Percentiles rank a stretch among this genome's conserved stretches.
Evolutionary conservation across 2,797 vertebrate genomes (phyloP).

Genomic region (Danio jaintianensis): DNA sequence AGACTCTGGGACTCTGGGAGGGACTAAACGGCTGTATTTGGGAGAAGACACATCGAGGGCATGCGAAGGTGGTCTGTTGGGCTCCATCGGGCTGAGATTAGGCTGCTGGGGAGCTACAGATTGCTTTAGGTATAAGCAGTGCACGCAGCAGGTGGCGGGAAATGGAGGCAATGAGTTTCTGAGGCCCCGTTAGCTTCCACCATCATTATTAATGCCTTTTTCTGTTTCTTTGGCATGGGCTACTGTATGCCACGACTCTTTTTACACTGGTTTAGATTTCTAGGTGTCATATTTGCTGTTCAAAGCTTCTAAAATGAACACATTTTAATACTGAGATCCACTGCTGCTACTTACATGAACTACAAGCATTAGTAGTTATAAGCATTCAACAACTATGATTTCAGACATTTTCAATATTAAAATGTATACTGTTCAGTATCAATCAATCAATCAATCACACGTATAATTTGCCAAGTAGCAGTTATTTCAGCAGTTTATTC

Average conservation of each 20-base stretch:
- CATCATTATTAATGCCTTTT: conserved; percentile 31
- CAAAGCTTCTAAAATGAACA: too few species aligned
- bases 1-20: conserved; percentile 10
- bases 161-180: conserved; percentile 39
- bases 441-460: too few species aligned
- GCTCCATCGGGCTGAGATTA: conserved; percentile 36
- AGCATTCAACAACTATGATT: too few species aligned
- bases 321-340: too few species aligned
- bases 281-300: too few species aligned
- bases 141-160: not conserved
- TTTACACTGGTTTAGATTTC: not conserved
- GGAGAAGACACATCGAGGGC: conserved; percentile 30
- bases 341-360: too few species aligned
- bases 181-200: conserved; percentile 5
- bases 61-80: conserved; percentile 35
- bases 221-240: conserved; percentile 12
- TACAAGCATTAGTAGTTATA: too few species aligned
- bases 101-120: conserved; percentile 41
- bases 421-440: too few species aligned
- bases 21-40: conserved; percentile 29
- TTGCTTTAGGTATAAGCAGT: conserved; percentile 42
- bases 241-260: not conserved
- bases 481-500: too few species aligned
- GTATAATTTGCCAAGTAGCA: too few species aligned
- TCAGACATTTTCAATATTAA: too few species aligned